Evolutionary conservation across 2,113 vertebrate species (phyloP).

Genomic region (Marmota monax): DNA sequence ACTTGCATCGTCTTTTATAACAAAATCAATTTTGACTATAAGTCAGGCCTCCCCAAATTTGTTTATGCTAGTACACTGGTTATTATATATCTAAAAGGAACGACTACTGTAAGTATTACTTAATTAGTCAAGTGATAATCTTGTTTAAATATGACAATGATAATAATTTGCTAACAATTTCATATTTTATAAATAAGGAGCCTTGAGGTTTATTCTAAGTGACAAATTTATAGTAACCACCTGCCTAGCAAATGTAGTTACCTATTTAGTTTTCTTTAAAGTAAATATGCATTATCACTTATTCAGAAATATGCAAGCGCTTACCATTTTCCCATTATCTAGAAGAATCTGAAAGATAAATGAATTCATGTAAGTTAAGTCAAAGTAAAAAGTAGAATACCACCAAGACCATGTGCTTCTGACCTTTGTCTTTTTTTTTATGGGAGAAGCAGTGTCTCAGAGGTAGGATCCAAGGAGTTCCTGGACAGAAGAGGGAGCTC

Average conservation of each 20-base stretch:
- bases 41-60: background rate
- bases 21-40: slow-evolving; percentile 20
- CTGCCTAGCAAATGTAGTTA: background rate
- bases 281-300: background rate
- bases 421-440: background rate
- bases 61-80: background rate
- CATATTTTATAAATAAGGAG: slow-evolving; percentile 8
- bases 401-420: background rate
- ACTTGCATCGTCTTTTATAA: background rate
- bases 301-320: background rate
- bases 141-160: background rate
- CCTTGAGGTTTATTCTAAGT: background rate
- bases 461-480: too few relatives aligned
- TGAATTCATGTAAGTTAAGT: background rate
- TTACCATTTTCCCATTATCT: background rate
- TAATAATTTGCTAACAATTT: background rate
- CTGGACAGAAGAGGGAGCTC: too few relatives aligned
- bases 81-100: background rate
- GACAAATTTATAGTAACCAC: background rate
- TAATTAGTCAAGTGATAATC: background rate
- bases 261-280: background rate
- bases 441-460: too few relatives aligned
- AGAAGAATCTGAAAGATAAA: background rate
- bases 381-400: background rate
- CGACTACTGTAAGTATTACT: background rate